Base-by-base conservation (phyloP, 2,113 vertebrate genomes). In the Spea multiplicata region DNA sequence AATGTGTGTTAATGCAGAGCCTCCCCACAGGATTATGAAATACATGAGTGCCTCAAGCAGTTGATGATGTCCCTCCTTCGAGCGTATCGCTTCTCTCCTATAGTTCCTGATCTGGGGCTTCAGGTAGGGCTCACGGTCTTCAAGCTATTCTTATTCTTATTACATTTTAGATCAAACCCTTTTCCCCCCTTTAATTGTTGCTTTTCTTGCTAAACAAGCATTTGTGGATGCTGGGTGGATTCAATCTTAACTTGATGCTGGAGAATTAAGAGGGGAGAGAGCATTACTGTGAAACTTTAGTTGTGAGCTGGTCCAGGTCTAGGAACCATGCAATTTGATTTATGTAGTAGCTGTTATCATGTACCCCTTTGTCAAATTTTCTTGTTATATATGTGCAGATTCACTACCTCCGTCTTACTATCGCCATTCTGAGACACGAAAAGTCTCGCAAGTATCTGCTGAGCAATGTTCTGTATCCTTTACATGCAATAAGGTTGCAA, bases 381-480 rank as follows among this genome's bases (percentile, higher is more conserved):
- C 10, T 80, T 78, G 13, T 71, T 0, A 2, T 84, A 44, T 84
- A 83, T 83, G 70, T 45, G 46, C 90, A 99, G 97, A 97, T 98
- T 83, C 96, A 95, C 87, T 97, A 97, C 86, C 92, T 99, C 83
- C 94, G 91, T 53, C 92, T 99, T 86, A 97, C 96, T 47, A 94
- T 96, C 4, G 95, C 96, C 81, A 88, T 99, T 85, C 88, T 99
- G 83, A 93, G 91, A 68, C 97, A 99, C 0, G 94, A 98, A 89
- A 97, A 95, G 84, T 97, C 96, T 78, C 94, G 97, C 85, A 98
- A 98, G 78, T 98, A 95, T 80, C 89, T 99, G 73, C 96, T 99
- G 59, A 95, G 89, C 89, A 96, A 95, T 3, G 95, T 99, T 71
- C 87, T 99, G 97, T 99, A 99, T 99, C 96, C 96, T 95, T 83